These are phyloP conservation scores for Channa argus DNA, from an alignment of 2,113 vertebrate species.

Conservation along the genomic window DNA sequence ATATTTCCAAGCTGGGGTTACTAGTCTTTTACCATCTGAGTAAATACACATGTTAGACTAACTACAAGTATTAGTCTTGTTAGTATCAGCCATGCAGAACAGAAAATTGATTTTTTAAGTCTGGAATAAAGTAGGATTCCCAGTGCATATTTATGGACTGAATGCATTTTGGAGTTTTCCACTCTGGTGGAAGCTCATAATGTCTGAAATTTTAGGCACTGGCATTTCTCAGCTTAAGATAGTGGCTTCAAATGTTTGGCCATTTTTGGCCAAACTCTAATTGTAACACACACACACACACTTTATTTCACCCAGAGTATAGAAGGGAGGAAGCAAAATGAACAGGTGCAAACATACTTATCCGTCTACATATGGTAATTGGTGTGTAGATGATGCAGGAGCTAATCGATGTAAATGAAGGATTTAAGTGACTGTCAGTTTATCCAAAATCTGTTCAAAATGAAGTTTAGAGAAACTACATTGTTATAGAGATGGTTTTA, in stretches of 20 bases:
- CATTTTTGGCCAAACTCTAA: background rate
- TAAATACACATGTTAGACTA: too few relatives aligned
- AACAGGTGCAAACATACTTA: background rate
- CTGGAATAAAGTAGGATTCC: background rate
- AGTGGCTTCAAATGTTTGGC: background rate
- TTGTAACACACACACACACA: background rate
- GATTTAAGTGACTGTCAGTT: background rate
- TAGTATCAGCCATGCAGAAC: background rate
- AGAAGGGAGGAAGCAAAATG: background rate
- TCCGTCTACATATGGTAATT: background rate
- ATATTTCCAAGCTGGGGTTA: too few relatives aligned
- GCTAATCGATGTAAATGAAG: too few relatives aligned
- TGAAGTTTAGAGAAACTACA: background rate
- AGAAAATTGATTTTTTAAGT: background rate
- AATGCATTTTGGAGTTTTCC: background rate
- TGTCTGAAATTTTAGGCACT: background rate
- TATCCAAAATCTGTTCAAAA: background rate
- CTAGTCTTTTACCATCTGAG: too few relatives aligned
- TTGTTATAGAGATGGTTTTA: background rate
- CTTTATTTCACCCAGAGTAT: too few relatives aligned
- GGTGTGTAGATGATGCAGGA: background rate
- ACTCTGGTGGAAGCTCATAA: background rate
- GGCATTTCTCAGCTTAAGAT: background rate
- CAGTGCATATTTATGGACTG: background rate
- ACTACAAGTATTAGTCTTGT: too few relatives aligned